These are phyloP conservation scores for Mola mola DNA, from an alignment of 2,113 vertebrate genomes.

Conservation along the genomic window DNA sequence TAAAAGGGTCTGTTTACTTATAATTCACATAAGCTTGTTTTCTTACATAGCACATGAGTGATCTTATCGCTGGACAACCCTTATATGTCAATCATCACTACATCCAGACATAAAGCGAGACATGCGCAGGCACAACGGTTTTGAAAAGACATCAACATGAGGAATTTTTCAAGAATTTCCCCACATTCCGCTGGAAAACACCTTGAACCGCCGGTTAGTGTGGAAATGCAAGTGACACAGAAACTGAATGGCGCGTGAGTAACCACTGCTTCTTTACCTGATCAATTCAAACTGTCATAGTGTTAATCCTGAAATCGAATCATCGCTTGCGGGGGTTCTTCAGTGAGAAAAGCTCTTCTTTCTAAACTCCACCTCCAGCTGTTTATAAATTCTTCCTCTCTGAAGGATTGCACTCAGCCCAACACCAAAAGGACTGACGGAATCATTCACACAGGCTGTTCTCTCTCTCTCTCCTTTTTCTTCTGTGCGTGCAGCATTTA, in stretches of 20 bases:
- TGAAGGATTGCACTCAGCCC: slow-evolving; percentile 2
- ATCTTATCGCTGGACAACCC: too few species aligned
- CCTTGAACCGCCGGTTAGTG: not conserved
- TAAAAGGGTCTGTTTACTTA: too few species aligned
- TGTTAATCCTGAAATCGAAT: too few species aligned
- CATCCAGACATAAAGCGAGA: not conserved
- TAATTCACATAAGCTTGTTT: too few species aligned
- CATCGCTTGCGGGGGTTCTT: too few species aligned
- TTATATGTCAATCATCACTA: too few species aligned
- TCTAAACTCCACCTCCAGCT: slow-evolving; percentile 66
- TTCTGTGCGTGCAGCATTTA: not conserved
- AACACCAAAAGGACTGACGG: not conserved
- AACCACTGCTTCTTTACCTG: too few species aligned
- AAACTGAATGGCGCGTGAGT: too few species aligned
- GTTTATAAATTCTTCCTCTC: slow-evolving; percentile 35
- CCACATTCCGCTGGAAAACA: not conserved
- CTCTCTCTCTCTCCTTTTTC: slow-evolving; percentile 7
- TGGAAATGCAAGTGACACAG: too few species aligned
- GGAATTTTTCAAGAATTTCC: slow-evolving; percentile 43
- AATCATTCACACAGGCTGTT: not conserved
- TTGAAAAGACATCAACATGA: slow-evolving; percentile 6
- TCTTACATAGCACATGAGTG: too few species aligned
- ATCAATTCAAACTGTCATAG: too few species aligned
- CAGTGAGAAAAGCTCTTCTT: not conserved
- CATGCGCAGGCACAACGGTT: slow-evolving; percentile 36